phyloP scores from a whole-genome alignment of 2,797 vertebrate species.

The Helicolenus hilgendorfi region DNA sequence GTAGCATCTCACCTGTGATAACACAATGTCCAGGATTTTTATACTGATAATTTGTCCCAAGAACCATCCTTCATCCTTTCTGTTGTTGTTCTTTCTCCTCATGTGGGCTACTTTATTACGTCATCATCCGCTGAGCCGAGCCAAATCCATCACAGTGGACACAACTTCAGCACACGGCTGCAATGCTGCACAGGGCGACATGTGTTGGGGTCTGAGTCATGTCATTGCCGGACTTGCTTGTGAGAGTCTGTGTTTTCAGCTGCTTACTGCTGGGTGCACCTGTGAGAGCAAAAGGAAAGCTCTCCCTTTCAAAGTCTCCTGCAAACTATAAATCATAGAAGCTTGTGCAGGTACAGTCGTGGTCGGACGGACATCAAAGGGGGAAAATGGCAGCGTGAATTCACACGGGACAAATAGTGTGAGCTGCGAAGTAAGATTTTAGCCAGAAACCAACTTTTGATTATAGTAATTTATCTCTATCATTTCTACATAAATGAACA shows the following conservation, averaged over 20 bases:
- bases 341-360: slow-evolving; percentile 23
- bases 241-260: slow-evolving; percentile 73
- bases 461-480: slow-evolving; percentile 18
- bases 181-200: slow-evolving; percentile 7
- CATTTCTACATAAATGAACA: background rate
- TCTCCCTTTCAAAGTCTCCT: slow-evolving; percentile 32
- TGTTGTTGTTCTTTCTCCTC: slow-evolving; percentile 1
- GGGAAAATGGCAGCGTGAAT: background rate
- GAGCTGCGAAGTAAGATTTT: slow-evolving; percentile 9
- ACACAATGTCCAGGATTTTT: background rate
- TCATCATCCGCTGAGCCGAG: slow-evolving; percentile 17
- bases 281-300: slow-evolving; percentile 60
- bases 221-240: slow-evolving; percentile 35
- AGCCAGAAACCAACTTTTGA: slow-evolving; percentile 25
- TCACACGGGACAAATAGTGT: slow-evolving; percentile 1
- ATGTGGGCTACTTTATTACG: background rate
- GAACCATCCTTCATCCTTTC: background rate
- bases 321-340: slow-evolving; percentile 58
- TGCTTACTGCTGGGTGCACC: slow-evolving; percentile 74
- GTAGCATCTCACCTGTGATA: background rate
- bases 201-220: slow-evolving; percentile 55
- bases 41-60: background rate
- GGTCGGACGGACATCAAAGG: background rate
- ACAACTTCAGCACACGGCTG: slow-evolving; percentile 11
- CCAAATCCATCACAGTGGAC: slow-evolving; percentile 47